Conservation (phyloP, 2,113 vertebrate species). For the Lophura nycthemera region DNA sequence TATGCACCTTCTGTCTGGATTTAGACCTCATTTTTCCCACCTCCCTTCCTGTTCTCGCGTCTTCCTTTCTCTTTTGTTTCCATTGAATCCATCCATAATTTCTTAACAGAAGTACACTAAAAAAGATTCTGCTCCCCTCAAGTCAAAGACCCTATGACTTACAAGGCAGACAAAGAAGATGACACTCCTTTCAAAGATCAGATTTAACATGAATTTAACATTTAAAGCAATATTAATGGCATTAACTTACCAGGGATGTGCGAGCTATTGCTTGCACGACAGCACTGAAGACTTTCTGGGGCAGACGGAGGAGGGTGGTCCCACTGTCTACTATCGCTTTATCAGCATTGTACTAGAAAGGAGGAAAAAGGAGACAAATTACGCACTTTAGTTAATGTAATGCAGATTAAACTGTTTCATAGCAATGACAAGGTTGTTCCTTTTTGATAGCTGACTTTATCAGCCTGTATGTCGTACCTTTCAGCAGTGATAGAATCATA, state of each 20-base stretch:
- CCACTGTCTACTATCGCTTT: slow-evolving; percentile 99
- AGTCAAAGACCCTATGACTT: neutral
- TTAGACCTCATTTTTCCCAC: neutral
- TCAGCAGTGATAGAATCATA: neutral
- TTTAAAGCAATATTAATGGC: neutral
- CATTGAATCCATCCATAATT: neutral
- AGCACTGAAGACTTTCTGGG: slow-evolving; percentile 90
- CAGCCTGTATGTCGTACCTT: neutral
- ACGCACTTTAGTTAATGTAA: neutral
- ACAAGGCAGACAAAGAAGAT: neutral
- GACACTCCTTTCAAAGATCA: neutral
- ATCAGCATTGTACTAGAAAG: slow-evolving; percentile 90
- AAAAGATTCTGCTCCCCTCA: neutral
- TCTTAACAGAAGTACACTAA: neutral
- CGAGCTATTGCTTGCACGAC: slow-evolving; percentile 89
- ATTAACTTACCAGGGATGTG: slow-evolving; percentile 85
- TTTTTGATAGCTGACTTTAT: neutral
- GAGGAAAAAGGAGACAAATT: neutral
- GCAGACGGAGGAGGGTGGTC: slow-evolving; percentile 93
- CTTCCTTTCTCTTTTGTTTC: neutral
- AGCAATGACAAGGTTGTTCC: neutral
- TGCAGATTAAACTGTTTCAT: neutral
- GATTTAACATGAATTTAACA: neutral
- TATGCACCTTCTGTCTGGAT: neutral
- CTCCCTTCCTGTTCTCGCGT: neutral